A percentile compares a stretch with the other conserved stretches of the same genome.
Evolutionary conservation across 2,113 vertebrate species (phyloP).

Genomic region (Silurus asotus): DNA sequence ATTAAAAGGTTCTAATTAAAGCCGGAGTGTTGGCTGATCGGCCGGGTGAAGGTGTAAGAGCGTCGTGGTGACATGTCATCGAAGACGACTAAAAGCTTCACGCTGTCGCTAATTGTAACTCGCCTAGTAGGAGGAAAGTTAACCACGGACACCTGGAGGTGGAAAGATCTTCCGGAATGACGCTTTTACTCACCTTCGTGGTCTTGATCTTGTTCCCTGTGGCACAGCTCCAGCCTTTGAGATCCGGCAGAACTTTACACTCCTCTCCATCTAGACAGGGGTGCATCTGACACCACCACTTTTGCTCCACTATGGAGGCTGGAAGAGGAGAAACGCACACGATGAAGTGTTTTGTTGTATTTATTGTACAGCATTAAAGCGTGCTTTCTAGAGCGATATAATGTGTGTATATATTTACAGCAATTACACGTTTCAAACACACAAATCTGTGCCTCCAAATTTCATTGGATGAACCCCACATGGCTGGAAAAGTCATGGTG

Average conservation of each 20-base stretch:
- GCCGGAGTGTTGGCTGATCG: slow-evolving; percentile 69
- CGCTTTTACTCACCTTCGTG: slow-evolving; percentile 79
- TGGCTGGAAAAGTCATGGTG: too few species aligned
- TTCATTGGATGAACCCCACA: too few species aligned
- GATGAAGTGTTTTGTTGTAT: too few species aligned
- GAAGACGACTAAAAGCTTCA: slow-evolving; percentile 39
- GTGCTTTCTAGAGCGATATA: too few species aligned
- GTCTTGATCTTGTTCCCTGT: slow-evolving; percentile 98
- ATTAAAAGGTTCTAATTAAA: slow-evolving; percentile 77
- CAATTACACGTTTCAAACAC: too few species aligned
- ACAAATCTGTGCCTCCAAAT: too few species aligned
- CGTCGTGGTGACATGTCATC: slow-evolving; percentile 64
- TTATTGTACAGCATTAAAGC: too few species aligned
- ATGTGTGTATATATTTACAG: too few species aligned
- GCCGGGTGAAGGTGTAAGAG: slow-evolving; percentile 61
- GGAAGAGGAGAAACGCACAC: neutral
- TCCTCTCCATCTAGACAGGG: slow-evolving; percentile 97
- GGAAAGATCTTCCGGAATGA: too few species aligned
- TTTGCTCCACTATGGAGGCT: slow-evolving; percentile 98
- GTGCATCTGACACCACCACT: slow-evolving; percentile 99
- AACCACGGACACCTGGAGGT: too few species aligned
- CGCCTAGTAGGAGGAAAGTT: too few species aligned
- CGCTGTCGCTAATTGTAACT: neutral
- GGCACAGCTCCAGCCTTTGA: slow-evolving; percentile 97
- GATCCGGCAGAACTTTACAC: slow-evolving; percentile 96